Evolutionary conservation across 2,888 invertebrate species (phyloP).

Genomic region (Rotaria magnacalcarata): DNA sequence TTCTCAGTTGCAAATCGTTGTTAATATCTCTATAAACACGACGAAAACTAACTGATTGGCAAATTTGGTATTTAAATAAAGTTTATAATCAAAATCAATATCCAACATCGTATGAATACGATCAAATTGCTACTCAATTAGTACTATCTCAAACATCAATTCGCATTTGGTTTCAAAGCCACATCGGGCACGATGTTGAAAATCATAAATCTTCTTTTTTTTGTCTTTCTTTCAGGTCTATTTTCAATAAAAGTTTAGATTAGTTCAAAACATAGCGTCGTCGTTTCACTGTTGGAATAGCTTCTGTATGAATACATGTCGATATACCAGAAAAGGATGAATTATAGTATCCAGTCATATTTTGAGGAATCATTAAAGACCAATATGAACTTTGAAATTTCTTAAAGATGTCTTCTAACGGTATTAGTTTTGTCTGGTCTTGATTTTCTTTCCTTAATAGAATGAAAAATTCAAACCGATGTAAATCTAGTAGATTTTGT

Average conservation of each 20-base stretch:
- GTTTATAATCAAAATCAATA: neutral
- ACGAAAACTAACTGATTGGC: constrained; percentile 1
- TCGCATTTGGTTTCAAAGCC: constrained; percentile 34
- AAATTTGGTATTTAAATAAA: neutral
- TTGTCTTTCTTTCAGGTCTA: neutral
- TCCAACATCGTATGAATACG: neutral
- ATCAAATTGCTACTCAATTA: neutral
- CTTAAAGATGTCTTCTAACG: neutral
- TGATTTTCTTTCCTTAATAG: neutral
- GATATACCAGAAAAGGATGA: neutral
- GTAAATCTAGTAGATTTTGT: neutral
- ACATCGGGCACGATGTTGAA: neutral
- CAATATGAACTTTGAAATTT: neutral
- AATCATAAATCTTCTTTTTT: neutral
- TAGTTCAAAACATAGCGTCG: neutral
- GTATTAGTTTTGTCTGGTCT: neutral
- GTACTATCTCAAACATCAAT: neutral
- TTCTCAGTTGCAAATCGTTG: neutral
- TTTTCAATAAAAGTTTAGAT: neutral
- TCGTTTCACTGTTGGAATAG: neutral
- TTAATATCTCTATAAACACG: neutral
- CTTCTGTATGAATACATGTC: neutral
- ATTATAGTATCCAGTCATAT: neutral
- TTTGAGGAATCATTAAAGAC: neutral
- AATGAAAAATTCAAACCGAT: neutral